Conservation (phyloP, 1,140 invertebrate species). For the Zaprionus lachaisei region DNA sequence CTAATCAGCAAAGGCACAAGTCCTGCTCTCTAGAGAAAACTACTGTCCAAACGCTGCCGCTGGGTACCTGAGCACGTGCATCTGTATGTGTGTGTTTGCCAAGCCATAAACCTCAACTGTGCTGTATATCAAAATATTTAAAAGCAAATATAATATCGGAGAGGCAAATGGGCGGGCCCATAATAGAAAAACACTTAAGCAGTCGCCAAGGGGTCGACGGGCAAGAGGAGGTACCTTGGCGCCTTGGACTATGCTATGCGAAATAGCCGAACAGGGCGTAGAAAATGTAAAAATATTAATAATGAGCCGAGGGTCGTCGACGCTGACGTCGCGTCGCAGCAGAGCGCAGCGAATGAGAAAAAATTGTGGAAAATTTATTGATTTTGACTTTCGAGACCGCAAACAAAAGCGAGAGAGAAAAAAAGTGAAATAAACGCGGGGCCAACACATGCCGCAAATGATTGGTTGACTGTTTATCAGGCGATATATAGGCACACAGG, state of each 20-base stretch:
- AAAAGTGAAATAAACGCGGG: constrained; percentile 31
- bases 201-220: constrained; percentile 43
- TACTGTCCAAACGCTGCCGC: constrained; percentile 9
- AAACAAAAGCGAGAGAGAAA: constrained; percentile 9
- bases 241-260: constrained; percentile 41
- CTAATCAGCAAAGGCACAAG: background rate
- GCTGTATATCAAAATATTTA: constrained; percentile 84
- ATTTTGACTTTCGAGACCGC: constrained; percentile 49
- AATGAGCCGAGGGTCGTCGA: constrained; percentile 52
- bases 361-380: constrained; percentile 59
- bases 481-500: background rate
- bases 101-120: constrained; percentile 64
- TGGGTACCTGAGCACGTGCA: constrained; percentile 16
- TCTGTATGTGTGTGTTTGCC: constrained; percentile 28
- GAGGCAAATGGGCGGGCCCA: constrained; percentile 52
- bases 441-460: constrained; percentile 44
- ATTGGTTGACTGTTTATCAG: constrained; percentile 44
- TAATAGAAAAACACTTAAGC: constrained; percentile 82
- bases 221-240: constrained; percentile 17
- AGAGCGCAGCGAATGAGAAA: constrained; percentile 26
- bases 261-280: constrained; percentile 73
- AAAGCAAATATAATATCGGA: constrained; percentile 83
- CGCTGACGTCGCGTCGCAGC: constrained; percentile 9
- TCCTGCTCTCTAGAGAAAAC: background rate
- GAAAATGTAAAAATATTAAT: constrained; percentile 75